Evolutionary conservation across 2,888 invertebrate species (phyloP), one percentile per base, ranked within the genome.

Genomic region (Agriopis marginaria): DNA sequence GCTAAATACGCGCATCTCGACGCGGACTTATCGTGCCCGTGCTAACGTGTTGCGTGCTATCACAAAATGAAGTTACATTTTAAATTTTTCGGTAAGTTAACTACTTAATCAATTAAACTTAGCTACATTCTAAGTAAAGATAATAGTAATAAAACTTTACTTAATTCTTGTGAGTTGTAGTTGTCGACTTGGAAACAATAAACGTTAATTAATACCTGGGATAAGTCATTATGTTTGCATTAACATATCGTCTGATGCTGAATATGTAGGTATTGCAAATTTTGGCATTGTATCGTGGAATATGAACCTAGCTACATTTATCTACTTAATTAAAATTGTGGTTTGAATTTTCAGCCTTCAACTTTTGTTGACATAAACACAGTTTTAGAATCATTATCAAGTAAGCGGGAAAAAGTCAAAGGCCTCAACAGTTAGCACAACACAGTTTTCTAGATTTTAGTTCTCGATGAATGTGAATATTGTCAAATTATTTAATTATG

Each of bases 31-130:
- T 79, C 79, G 87, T 90, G 85, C 79, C 83, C 78, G 81, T 77
- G 74, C 55, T 80, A 82, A 73, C 76, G 82, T 85, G 85, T 77
- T 74, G 73, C 77, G 80, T 83, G 80, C 73, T 73, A 74, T 66
- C 73, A 75, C 79, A 90, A 83, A 77, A 93, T 93, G 93, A 92
- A 90, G 82, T 81, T 92, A 72, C 86, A 89, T 70, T 82, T 93
- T 49, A 90, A 91, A 86, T 14, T 86, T 67, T 92, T 92, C 72
- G 92, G 93, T 93, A 79, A 91, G 70, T 63, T 8, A 63, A n/a
- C n/a, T n/a, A n/a, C 10, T 93, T 78, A 91, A 65, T 59, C 10
- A 55, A 39, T 12, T 8, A 53, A 45, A 39, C n/a, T 45, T 7
- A 39, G 32, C 9, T 39, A 39, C 17, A 50, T 39, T 51, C 7